Percentiles rank a stretch among this genome's conserved stretches.
Evolutionary conservation across 2,888 invertebrate species (phyloP).

Genomic region (Meliscaeva auricollis): DNA sequence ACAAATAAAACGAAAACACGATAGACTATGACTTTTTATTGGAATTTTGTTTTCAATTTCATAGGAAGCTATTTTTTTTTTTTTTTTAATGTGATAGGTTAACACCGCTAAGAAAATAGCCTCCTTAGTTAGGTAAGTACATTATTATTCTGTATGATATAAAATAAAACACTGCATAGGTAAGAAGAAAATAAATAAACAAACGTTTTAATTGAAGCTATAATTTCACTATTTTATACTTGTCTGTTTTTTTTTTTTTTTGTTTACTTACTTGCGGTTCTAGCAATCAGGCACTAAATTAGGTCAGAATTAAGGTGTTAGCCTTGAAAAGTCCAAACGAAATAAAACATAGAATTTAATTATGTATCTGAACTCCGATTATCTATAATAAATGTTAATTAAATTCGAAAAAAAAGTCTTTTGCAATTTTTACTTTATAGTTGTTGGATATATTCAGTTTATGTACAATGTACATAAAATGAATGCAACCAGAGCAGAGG

Average conservation of each 20-base stretch:
- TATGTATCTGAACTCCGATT: not conserved
- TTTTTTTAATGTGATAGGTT: too few relatives aligned
- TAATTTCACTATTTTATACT: not conserved
- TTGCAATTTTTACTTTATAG: not conserved
- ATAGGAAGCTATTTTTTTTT: too few relatives aligned
- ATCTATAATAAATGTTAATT: slow-evolving; percentile 8
- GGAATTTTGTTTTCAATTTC: not conserved
- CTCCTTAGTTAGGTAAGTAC: not conserved
- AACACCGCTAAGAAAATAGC: not conserved
- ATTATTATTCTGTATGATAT: not conserved
- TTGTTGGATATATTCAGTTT: not conserved
- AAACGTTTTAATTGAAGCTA: slow-evolving; percentile 12
- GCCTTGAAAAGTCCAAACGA: slow-evolving; percentile 8
- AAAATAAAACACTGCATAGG: slow-evolving; percentile 1
- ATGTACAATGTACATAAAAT: not conserved
- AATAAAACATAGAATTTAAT: not conserved
- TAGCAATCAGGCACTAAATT: slow-evolving; percentile 3
- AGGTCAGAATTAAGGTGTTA: slow-evolving; percentile 19
- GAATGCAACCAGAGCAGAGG: not conserved
- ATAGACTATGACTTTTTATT: not conserved
- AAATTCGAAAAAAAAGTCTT: slow-evolving; percentile 14
- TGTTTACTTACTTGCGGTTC: slow-evolving; percentile 15
- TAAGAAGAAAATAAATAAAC: not conserved
- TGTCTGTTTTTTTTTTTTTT: slow-evolving; percentile 1
- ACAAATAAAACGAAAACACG: not conserved